Evolutionary conservation across 2,113 vertebrate species (phyloP), one percentile per base, ranked within the genome.

Genomic region (Actenoides lindsayi): DNA sequence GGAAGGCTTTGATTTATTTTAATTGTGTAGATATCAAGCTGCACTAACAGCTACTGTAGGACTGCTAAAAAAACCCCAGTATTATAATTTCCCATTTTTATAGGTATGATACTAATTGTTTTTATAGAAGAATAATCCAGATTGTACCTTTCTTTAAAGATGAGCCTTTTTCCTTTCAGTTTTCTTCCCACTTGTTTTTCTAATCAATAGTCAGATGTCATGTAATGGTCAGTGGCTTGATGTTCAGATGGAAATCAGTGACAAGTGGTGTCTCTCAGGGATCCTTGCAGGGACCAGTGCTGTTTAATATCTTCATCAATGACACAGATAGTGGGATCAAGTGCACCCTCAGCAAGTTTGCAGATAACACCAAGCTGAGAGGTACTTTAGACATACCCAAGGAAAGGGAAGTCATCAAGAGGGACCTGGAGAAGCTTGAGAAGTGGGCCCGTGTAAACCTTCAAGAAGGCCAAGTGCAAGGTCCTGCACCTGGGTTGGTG

Each of bases 11-110:
- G 18, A 46, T 86, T 80, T 30, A 4, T 27, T 93, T 93, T 91
- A 33, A 60, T 96, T 94, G 64, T 65, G 76, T 51, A 83, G 70
- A 90, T 94, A 91, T 71, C 35, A 57, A 88, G 37, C 56, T 95
- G 62, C 16, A 54, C 28, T 83, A 81, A 50, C 31, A 76, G n/a
- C 23, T 73, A 24, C 50, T 53, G 7, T 28, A 80, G 14, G 69
- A 77, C 16, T 60, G 46, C 37, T 94, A 88, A 91, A 91, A 94
- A 85, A 87, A n/a, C 62, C 20, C 27, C 6, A 15, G 17, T 50
- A 75, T 65, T 89, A 93, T 85, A 18, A 44, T 82, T 74, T 83
- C 50, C 76, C 5, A 33, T 11, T 88, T 63, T 31, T n/a, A n/a
- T 46, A 39, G 15, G 6, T 80, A 44, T 93, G 39, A 48, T 64